These are phyloP conservation scores for Pontoporia blainvillei DNA, from an alignment of 2,113 vertebrate species.

Conservation along the genomic window DNA sequence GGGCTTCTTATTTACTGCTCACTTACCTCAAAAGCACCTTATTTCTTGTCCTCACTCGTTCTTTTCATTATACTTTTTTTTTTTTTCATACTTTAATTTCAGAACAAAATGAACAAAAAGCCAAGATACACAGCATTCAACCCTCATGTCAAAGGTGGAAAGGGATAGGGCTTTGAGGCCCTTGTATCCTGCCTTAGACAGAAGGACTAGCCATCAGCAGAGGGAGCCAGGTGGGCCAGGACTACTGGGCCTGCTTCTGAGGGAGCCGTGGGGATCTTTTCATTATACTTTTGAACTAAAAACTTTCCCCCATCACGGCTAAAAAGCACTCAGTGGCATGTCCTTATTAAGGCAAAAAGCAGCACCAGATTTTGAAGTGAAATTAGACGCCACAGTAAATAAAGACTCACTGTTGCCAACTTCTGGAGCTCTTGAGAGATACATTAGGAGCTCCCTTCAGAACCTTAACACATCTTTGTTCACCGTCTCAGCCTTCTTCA, in stretches of 20 bases:
- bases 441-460: background rate
- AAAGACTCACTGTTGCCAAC: background rate
- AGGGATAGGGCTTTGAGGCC: background rate
- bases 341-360: background rate
- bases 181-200: slow-evolving; percentile 27
- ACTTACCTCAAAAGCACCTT: background rate
- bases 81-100: slow-evolving; percentile 68
- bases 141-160: slow-evolving; percentile 1
- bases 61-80: background rate
- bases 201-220: slow-evolving; percentile 23
- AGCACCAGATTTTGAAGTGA: background rate
- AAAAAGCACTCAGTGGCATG: background rate
- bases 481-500: background rate
- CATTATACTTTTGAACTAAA: slow-evolving; percentile 7
- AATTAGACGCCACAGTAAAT: background rate
- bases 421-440: background rate
- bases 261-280: background rate
- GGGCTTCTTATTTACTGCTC: background rate
- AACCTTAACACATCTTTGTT: background rate
- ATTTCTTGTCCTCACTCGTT: background rate
- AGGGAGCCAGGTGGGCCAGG: slow-evolving; percentile 8
- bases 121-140: slow-evolving; percentile 58
- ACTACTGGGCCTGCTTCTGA: background rate
- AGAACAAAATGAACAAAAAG: slow-evolving; percentile 64
- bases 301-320: background rate